Evolutionary conservation across 2,888 invertebrate species (phyloP), one percentile per base, ranked within the genome.

Genomic region (Scaptomyza cyrtandrae): DNA sequence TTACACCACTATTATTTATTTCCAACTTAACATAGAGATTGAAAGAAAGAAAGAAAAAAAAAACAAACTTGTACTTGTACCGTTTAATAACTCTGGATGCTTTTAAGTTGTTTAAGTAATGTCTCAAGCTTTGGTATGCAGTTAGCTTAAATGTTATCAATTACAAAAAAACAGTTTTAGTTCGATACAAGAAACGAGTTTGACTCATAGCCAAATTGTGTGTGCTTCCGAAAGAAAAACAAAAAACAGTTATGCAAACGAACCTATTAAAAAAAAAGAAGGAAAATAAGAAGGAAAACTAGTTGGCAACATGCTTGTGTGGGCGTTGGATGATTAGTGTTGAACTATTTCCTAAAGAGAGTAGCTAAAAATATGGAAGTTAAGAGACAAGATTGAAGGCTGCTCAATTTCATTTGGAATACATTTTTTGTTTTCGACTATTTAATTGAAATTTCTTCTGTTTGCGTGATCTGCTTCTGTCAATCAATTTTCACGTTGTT

Each of bases 401-500:
- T 69, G 54, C n/a, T 31, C 31, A 11, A 24, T 24, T 33, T 11
- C 3, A 24, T n/a, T 24, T 14, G 3, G 4, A 24, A 19, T 19
- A 2, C 1, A 13, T 11, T 43, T 11, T 43, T 13, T 13, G 3
- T 24, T 24, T 35, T 35, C 3, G 9, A 37, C 6, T 37, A 31
- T 45, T 45, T 3, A 13, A 13, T 33, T n/a, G 10, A 29, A 41
- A 13, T 13, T 53, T 13, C 39, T 61, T 56, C 9, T 44, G 60
- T 65, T 70, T 59, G 55, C 48, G 55, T 86, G 87, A 63, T 65
- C 68, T 44, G 75, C 11, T 71, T 71, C 67, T 80, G 81, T 84
- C 81, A 81, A 84, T 86, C 81, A 86, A 67, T 71, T 75, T 67
- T 69, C 46, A 56, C 49, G 71, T 55, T 74, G 59, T 70, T 80